Evolutionary conservation across 2,888 invertebrate species (phyloP).

Genomic region (Blera fallax): DNA sequence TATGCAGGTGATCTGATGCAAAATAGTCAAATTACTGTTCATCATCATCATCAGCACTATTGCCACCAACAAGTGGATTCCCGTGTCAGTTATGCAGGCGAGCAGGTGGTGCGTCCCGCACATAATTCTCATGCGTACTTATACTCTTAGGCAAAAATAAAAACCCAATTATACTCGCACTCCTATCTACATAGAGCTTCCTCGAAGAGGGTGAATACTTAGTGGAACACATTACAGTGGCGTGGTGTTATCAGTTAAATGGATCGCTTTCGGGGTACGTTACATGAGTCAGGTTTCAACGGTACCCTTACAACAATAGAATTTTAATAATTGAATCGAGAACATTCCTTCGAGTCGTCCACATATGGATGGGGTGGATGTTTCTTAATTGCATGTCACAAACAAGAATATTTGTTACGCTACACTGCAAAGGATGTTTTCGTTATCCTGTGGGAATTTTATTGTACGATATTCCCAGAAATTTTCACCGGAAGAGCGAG

Average conservation of each 20-base stretch:
- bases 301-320: conserved; percentile 15
- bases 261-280: conserved; percentile 21
- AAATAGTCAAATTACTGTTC: conserved; percentile 51
- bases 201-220: conserved; percentile 51
- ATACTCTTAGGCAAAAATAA: background rate
- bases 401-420: conserved; percentile 41
- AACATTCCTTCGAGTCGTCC: conserved; percentile 33
- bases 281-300: background rate
- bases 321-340: conserved; percentile 48
- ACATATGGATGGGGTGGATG: conserved; percentile 31
- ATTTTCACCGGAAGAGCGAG: conserved; percentile 32
- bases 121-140: conserved; percentile 32
- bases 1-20: conserved; percentile 51
- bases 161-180: background rate
- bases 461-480: conserved; percentile 41
- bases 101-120: conserved; percentile 51
- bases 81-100: conserved; percentile 52
- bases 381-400: conserved; percentile 57
- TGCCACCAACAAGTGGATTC: conserved; percentile 49
- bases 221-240: conserved; percentile 39
- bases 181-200: conserved; percentile 12
- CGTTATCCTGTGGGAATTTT: conserved; percentile 50
- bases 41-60: conserved; percentile 33
- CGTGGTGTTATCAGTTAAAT: conserved; percentile 37
- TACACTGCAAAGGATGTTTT: conserved; percentile 22